Evolutionary conservation across 2,797 vertebrate species (phyloP), one percentile per base, ranked within the genome.

Genomic region (Hydrolagus colliei): DNA sequence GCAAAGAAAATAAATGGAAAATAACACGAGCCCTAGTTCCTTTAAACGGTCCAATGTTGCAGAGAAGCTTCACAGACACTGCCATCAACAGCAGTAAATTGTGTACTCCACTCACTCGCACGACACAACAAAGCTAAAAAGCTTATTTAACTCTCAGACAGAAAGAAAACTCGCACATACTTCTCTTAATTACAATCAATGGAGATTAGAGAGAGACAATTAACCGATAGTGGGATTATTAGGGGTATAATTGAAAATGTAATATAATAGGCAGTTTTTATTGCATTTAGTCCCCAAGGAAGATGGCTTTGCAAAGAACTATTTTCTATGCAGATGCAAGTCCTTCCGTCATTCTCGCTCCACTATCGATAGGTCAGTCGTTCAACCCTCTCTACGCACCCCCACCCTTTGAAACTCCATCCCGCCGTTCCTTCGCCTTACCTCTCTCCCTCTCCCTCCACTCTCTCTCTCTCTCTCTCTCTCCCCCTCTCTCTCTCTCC

Each of bases 131-230:
- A 52, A 52, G 41, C 41, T 52, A 6, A 52, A 52, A 52, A 52
- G 65, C 27, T 71, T 84, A 84, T 84, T 84, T 84, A 84, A 68
- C 71, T 84, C 71, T 63, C 32, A 71, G 27, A 71, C 71, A 68
- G 65, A 84, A 84, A 35, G 63, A 3, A 84, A 84, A 71, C 65
- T 68, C 68, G 41, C 52, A 52, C 79, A 67, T 63, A 68, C 35
- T 84, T 63, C 9, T 68, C 79, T 84, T 84, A 84, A 84, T 84
- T 84, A 32, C 79, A 84, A 84, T 84, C 62, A 67, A 63, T 84
- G 32, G 71, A 32, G 32, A 71, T 35, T 16, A 71, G 79, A 84
- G 79, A 84, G 41, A 84, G 32, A 84, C 79, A 84, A 84, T 84
- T 84, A 84, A 84, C 27, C 62, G 71, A 32, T 4, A 35, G 71